Percentiles rank a stretch among this genome's conserved stretches.
Evolutionary conservation across 2,888 invertebrate species (phyloP).

Genomic region (Monochamus alternatus): DNA sequence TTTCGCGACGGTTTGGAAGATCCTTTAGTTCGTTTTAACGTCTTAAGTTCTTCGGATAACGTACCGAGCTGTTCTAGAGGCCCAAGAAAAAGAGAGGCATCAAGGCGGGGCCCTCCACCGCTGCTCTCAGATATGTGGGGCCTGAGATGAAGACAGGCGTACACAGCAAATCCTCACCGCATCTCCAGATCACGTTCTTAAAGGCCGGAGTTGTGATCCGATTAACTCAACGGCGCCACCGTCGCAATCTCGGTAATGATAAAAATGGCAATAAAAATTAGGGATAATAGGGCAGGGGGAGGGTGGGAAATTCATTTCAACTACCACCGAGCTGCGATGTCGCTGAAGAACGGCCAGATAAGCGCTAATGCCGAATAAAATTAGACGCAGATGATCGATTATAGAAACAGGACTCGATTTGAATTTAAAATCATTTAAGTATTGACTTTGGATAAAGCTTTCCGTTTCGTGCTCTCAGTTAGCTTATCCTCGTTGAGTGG

Average conservation of each 20-base stretch:
- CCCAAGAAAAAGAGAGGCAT: not conserved
- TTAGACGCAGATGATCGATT: slow-evolving; percentile 80
- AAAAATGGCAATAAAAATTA: slow-evolving; percentile 72
- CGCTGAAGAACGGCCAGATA: slow-evolving; percentile 61
- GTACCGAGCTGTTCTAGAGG: slow-evolving; percentile 28
- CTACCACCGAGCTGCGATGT: slow-evolving; percentile 54
- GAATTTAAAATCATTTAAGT: slow-evolving; percentile 69
- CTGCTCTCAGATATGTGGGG: slow-evolving; percentile 64
- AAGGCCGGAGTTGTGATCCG: slow-evolving; percentile 70
- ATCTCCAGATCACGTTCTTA: slow-evolving; percentile 70
- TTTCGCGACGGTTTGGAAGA: not conserved
- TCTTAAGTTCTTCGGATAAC: slow-evolving; percentile 1
- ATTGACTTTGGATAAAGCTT: slow-evolving; percentile 65
- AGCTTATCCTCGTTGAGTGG: slow-evolving; percentile 67
- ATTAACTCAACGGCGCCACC: slow-evolving; percentile 69
- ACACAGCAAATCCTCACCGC: slow-evolving; percentile 68
- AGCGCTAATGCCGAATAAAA: slow-evolving; percentile 74
- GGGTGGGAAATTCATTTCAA: slow-evolving; percentile 57
- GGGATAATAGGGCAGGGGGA: slow-evolving; percentile 66
- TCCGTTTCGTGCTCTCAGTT: slow-evolving; percentile 59
- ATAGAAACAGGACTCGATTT: slow-evolving; percentile 69
- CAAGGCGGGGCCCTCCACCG: slow-evolving; percentile 17
- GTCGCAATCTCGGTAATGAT: slow-evolving; percentile 71
- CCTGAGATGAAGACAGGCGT: slow-evolving; percentile 66
- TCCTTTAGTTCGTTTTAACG: not conserved